Evolutionary conservation across 2,888 invertebrate genomes (phyloP), one percentile per base, ranked within the genome.

Genomic region (Hydrotaea diabolus): DNA sequence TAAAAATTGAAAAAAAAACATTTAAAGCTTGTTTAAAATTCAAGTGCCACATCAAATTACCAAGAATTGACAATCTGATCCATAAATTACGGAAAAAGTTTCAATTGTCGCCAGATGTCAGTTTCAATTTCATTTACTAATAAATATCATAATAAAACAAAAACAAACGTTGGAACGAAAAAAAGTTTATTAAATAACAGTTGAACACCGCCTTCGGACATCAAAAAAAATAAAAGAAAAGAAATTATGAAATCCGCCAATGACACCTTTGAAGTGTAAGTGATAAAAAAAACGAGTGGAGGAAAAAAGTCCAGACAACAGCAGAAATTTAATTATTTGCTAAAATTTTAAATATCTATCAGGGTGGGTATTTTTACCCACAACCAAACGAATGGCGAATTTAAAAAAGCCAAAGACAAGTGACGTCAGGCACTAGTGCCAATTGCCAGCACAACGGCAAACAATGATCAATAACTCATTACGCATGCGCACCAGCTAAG

Each of bases 261-360:
- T 55, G 17, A 21, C 55, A 15, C 7, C 19, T 5, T 21, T 21
- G 4, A 55, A 23, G 11, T 31, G 13, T 49, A 13, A 13, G 55
- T 55, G 55, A 55, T 53, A 53, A 53, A 53, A 53, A 53, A 17
- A 19, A 53, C n/a, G n/a, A n/a, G n/a, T n/a, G n/a, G n/a, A n/a
- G n/a, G n/a, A n/a, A 7, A 31, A 31, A 31, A 4, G 31, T 7
- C 2, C 53, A 55, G 21, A 55, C 55, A 55, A 5, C 23, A 55
- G 55, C 19, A 21, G 55, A 55, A 2, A 49, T 0, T 21, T 17
- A 55, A 55, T 55, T 9, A 21, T 21, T 21, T 21, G 11, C 8
- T 21, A 55, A 55, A 55, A 39, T 19, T 1, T 19, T 7, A 31
- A 31, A 43, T 9, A 2, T 43, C 43, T 9, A 9, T 49, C n/a